Percentiles rank a stretch among this genome's conserved stretches.
phyloP scores from a whole-genome alignment of 2,888 invertebrate species.

The Bombylius discolor region DNA sequence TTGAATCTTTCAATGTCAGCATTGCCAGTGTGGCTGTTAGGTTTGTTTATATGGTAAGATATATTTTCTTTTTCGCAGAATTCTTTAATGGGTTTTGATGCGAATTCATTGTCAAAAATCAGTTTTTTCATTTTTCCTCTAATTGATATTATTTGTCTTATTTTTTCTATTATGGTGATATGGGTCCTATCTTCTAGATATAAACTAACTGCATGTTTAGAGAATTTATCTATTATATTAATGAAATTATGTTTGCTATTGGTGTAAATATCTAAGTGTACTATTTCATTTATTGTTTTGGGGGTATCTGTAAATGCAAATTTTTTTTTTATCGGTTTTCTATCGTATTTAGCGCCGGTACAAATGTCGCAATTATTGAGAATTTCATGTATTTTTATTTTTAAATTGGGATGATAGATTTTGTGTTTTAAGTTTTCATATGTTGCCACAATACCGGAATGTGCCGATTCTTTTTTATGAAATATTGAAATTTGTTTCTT shows the following conservation, averaged over 20 bases:
- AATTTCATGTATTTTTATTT: conserved; percentile 1
- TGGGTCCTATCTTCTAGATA: conserved; percentile 8
- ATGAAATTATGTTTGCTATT: too few relatives aligned
- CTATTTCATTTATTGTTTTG: too few relatives aligned
- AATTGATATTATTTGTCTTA: not conserved
- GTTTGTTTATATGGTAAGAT: conserved; percentile 3
- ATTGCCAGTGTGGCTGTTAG: conserved; percentile 5
- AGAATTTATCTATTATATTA: conserved; percentile 14
- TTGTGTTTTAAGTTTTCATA: not conserved
- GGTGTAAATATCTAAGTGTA: too few relatives aligned
- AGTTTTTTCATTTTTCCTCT: conserved; percentile 4
- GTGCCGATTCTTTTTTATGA: conserved; percentile 1
- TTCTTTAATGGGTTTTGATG: not conserved
- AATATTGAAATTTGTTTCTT: not conserved
- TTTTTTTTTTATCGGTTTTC: conserved; percentile 4
- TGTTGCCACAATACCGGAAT: not conserved
- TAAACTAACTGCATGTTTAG: conserved; percentile 10
- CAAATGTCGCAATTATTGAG: conserved; percentile 6
- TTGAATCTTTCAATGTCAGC: too few relatives aligned
- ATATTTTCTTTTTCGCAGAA: conserved; percentile 1
- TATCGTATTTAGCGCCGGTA: too few relatives aligned
- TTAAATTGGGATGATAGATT: not conserved
- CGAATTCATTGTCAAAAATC: conserved; percentile 4
- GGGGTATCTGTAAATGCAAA: conserved; percentile 5
- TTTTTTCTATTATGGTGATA: conserved; percentile 6